Conservation (phyloP, 2,113 vertebrate genomes). For the Prolemur simus region DNA sequence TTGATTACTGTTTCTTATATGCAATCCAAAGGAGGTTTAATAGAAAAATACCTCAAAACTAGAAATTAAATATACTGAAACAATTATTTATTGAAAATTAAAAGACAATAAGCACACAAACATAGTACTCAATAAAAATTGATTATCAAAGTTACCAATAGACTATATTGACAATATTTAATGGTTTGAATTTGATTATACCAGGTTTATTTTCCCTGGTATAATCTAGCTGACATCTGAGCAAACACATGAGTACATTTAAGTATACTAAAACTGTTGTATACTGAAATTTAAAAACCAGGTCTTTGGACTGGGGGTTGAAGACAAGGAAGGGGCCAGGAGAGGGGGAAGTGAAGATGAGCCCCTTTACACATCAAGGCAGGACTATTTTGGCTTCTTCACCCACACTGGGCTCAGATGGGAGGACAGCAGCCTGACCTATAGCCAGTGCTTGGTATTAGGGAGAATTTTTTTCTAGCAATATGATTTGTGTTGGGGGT, state of each 20-base stretch:
- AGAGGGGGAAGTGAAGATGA: too few relatives aligned
- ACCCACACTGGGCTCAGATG: background rate
- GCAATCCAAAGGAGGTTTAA: background rate
- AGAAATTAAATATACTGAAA: background rate
- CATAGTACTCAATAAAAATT: background rate
- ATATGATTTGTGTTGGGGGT: background rate
- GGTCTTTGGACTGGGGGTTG: background rate
- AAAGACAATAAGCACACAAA: background rate
- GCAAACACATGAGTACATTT: background rate
- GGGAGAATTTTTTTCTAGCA: background rate
- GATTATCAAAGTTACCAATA: background rate
- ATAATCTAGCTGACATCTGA: background rate
- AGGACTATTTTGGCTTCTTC: background rate
- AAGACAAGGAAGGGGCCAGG: background rate
- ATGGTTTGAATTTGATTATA: background rate
- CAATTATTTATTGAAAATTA: background rate
- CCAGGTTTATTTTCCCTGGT: background rate
- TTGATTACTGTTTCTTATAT: background rate
- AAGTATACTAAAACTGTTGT: background rate
- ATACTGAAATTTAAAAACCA: background rate
- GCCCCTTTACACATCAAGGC: background rate
- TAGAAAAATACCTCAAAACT: background rate
- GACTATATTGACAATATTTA: background rate
- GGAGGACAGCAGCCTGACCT: background rate
- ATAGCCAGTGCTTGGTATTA: background rate